Evolutionary conservation across 2,113 vertebrate genomes (phyloP).

Genomic region (Hypomesus transpacificus): DNA sequence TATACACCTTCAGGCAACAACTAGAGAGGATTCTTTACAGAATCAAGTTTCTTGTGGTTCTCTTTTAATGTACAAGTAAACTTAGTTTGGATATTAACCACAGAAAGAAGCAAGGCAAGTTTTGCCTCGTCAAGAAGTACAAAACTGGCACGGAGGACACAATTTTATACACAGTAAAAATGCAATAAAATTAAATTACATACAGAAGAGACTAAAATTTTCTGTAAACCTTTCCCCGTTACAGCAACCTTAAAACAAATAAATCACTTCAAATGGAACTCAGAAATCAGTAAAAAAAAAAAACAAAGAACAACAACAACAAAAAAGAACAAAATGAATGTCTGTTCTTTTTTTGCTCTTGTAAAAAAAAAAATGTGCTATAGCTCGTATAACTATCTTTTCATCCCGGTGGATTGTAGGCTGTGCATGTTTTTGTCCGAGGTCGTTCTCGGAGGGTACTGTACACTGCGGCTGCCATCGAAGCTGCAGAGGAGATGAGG

Average conservation of each 20-base stretch:
- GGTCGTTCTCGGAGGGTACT: conserved; percentile 72
- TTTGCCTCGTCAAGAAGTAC: conserved; percentile 89
- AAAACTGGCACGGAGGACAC: conserved; percentile 99
- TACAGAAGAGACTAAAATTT: conserved; percentile 74
- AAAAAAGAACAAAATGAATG: conserved; percentile 61
- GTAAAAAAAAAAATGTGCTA: conserved; percentile 80
- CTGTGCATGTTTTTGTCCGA: conserved; percentile 73
- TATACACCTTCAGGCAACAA: conserved; percentile 99
- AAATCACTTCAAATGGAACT: conserved; percentile 89
- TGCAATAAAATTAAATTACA: conserved; percentile 98
- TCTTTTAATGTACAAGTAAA: conserved; percentile 98
- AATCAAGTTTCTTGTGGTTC: conserved; percentile 99
- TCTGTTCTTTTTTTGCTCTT: conserved; percentile 77
- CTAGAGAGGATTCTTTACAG: conserved; percentile 99
- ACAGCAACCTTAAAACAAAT: conserved; percentile 92
- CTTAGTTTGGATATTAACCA: conserved; percentile 97
- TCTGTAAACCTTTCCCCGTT: conserved; percentile 84
- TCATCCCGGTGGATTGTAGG: conserved; percentile 45
- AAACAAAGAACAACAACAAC: conserved; percentile 60
- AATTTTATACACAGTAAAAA: conserved; percentile 99
- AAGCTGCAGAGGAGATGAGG: conserved; percentile 23
- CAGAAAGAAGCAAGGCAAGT: conserved; percentile 87
- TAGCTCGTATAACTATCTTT: conserved; percentile 70
- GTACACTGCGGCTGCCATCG: conserved; percentile 79
- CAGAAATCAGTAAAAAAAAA: conserved; percentile 80